phyloP scores from a whole-genome alignment of 2,797 vertebrate genomes.

The Odontamblyopus lacepedii region DNA sequence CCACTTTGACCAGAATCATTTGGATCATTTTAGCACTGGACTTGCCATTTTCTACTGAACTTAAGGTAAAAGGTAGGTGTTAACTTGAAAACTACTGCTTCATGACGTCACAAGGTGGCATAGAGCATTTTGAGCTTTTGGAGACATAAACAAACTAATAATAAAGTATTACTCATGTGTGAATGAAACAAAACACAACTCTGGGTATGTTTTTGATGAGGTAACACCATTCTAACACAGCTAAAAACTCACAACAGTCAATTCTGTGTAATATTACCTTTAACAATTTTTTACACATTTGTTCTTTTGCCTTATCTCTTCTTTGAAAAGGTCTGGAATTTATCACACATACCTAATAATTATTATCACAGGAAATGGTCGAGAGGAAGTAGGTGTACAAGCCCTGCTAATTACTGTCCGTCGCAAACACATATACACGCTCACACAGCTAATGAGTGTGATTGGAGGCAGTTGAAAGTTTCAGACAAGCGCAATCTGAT shows the following conservation, averaged over 20 bases:
- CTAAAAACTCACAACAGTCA: no score
- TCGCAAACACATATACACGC: slow-evolving; percentile 59
- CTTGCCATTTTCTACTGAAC: neutral
- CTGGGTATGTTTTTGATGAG: no score
- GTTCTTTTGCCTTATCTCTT: slow-evolving; percentile 37
- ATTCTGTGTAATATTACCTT: neutral
- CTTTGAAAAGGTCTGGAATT: slow-evolving; percentile 70
- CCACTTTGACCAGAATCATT: no score
- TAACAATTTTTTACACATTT: neutral
- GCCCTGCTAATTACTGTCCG: slow-evolving; percentile 74
- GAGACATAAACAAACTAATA: no score
- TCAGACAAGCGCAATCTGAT: slow-evolving; percentile 50
- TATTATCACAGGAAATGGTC: slow-evolving; percentile 77
- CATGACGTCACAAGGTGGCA: no score
- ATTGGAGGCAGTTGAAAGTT: slow-evolving; percentile 50
- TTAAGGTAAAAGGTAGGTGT: neutral
- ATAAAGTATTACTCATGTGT: no score
- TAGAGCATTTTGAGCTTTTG: no score
- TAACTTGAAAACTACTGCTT: no score
- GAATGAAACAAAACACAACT: no score
- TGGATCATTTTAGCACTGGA: no score
- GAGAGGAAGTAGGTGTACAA: slow-evolving; percentile 70
- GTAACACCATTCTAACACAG: no score
- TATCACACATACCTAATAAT: slow-evolving; percentile 81
- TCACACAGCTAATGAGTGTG: slow-evolving; percentile 62